These are phyloP conservation scores for Himalopsyche anomala DNA, from an alignment of 2,888 invertebrate genomes.

Conservation along the genomic window DNA sequence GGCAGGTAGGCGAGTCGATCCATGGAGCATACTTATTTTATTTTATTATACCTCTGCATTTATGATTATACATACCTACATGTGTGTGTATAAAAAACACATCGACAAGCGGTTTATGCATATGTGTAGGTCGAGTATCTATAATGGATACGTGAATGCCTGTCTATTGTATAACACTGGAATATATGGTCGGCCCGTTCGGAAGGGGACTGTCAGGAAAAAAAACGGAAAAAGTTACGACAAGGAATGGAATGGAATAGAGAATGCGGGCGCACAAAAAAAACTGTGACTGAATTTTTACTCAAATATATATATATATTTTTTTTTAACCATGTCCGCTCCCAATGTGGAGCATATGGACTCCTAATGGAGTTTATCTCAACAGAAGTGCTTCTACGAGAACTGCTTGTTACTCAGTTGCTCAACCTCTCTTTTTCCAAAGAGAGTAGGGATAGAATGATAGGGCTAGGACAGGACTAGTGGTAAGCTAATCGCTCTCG, in stretches of 20 bases:
- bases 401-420: too few species aligned
- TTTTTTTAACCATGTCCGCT: too few species aligned
- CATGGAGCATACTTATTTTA: slow-evolving; percentile 7
- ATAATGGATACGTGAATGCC: slow-evolving; percentile 58
- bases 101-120: slow-evolving; percentile 7
- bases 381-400: too few species aligned
- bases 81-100: not conserved
- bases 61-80: slow-evolving; percentile 3
- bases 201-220: slow-evolving; percentile 29
- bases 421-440: too few species aligned
- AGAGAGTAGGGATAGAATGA: too few species aligned
- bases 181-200: slow-evolving; percentile 45
- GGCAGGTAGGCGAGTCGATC: slow-evolving; percentile 32
- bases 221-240: slow-evolving; percentile 36
- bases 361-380: too few species aligned
- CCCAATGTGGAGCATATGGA: too few species aligned
- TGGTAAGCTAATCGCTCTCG: too few species aligned
- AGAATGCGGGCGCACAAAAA: slow-evolving; percentile 23
- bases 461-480: too few species aligned
- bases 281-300: not conserved
- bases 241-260: slow-evolving; percentile 22
- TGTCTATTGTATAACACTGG: slow-evolving; percentile 55
- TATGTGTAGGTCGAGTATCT: slow-evolving; percentile 38
- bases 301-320: too few species aligned
- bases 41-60: slow-evolving; percentile 11